Base-by-base conservation (phyloP, 2,113 vertebrate genomes). In the Urocitellus parryii region DNA sequence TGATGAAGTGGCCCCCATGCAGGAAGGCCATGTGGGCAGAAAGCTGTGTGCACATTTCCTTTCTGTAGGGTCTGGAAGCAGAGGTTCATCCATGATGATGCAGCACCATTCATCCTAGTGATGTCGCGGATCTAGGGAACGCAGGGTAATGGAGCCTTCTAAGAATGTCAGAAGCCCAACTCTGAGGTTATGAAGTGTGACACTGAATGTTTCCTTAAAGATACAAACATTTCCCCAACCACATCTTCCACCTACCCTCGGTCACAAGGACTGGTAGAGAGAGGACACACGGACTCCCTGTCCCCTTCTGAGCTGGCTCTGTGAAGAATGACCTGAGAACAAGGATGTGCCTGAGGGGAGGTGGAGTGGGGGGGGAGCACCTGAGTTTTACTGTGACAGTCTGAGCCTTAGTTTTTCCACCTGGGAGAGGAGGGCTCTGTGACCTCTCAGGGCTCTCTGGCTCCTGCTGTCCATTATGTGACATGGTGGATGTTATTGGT, bases 401-500 rank as follows among this genome's bases (percentile, higher is more conserved):
- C 29, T 10, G 20, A 68, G 32, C n/a, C 56, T 86, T 61, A 34
- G n/a, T 45, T 32, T 72, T 68, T 29, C 53, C 67, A 8, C 3
- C 53, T 3, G 1, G 51, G 51, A 37, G 20, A 39, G 39, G 14
- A 4, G 17, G 61, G 29, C 27, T 61, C 48, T 70, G 45, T 25
- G 74, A 42, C 45, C 11, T 53, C 29, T 42, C 11, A 18, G 5
- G 74, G 11, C 14, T 67, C 4, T n/a, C 72, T 63, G 76, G 56
- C 48, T 78, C 85, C 56, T 68, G 25, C n/a, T 1, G 16, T 27
- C 16, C 45, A 10, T 37, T 48, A 24, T 8, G 14, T 1, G 39
- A 34, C 0, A 1, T 34, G 8, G 7, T 0, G 0, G 32, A 4
- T 61, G 6, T 27, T 80, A 0, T 4, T 5, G 67, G 63, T 58